Evolutionary conservation across 2,888 invertebrate genomes (phyloP).

Genomic region (Parascotia fuliginaria): DNA sequence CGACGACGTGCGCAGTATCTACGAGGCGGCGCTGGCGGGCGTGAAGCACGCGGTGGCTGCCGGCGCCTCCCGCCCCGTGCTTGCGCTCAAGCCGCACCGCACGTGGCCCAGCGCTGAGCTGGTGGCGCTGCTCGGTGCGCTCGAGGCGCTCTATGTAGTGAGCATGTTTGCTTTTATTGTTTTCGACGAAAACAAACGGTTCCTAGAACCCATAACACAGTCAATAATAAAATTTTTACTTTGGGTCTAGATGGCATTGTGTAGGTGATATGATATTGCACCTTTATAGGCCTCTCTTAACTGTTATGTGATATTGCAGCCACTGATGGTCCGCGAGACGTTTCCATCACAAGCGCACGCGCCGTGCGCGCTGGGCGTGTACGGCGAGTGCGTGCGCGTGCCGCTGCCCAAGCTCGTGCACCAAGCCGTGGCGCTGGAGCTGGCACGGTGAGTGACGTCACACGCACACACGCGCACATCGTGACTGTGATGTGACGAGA

Average conservation of each 20-base stretch:
- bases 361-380: slow-evolving; percentile 87
- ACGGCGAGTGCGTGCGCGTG: slow-evolving; percentile 80
- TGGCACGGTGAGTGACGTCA: slow-evolving; percentile 86
- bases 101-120: slow-evolving; percentile 89
- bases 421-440: slow-evolving; percentile 89
- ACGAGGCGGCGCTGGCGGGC: slow-evolving; percentile 89
- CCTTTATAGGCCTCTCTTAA: neutral
- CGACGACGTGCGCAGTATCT: slow-evolving; percentile 50
- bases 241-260: too few species aligned
- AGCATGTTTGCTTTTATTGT: neutral
- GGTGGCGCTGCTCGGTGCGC: slow-evolving; percentile 92
- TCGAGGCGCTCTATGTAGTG: slow-evolving; percentile 82
- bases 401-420: slow-evolving; percentile 83
- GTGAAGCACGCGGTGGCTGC: slow-evolving; percentile 90
- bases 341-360: slow-evolving; percentile 86
- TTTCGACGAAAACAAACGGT: neutral
- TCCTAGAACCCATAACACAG: too few species aligned
- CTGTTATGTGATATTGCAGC: slow-evolving; percentile 76
- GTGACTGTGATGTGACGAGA: neutral
- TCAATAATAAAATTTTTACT: too few species aligned
- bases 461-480: slow-evolving; percentile 81
- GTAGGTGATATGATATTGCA: too few species aligned
- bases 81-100: slow-evolving; percentile 86
- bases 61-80: slow-evolving; percentile 89
- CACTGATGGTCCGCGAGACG: slow-evolving; percentile 92